Base-by-base conservation (phyloP, 2,888 invertebrate genomes). In the Synanthedon andrenaeformis region DNA sequence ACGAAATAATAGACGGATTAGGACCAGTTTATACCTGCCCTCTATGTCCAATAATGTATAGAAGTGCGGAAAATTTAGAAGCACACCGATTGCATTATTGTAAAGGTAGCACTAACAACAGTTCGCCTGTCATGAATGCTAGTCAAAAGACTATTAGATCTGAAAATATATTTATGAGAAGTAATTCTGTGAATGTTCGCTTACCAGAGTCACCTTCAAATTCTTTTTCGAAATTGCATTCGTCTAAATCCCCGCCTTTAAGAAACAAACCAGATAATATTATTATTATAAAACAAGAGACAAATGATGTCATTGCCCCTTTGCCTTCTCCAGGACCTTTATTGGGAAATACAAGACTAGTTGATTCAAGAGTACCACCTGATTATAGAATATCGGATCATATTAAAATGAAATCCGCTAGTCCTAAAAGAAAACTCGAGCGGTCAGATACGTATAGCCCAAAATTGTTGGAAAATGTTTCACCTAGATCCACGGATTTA, bases 271-370 rank as follows among this genome's bases (percentile, higher is more conserved):
- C 90, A 1, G 91, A 91, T 62, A 89, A 89, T 64, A 71, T 90
- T 55, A 82, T 90, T 14, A 81, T 91, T 55, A 65, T 80, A 55
- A 89, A 87, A 69, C 75, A 80, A 49, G 88, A 88, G 61, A 64
- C 72, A 49, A 85, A 59, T 59, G 89, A 90, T 61, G 76, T 90
- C 49, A 86, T 89, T 57, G 87, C 91, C 49, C 93, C 94, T 0
- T 77, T 94, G 51, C 94, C 94, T 49, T 95, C 95, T 3, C 95
- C 95, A 0, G 95, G 95, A 0, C 95, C 95, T 0, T 82, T 94
- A 58, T 84, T 95, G 23, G 95, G 95, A 4, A 94, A 93, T 67
- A 95, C 95, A 2, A 90, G 94, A 52, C 82, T 96, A 42, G 93
- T 96, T 13, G 95, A 95, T 61, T 80, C 90, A 11, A 79, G 85